phyloP scores from a whole-genome alignment of 92 coral and sea anemone species.

The Virgularia gustaviana region DNA sequence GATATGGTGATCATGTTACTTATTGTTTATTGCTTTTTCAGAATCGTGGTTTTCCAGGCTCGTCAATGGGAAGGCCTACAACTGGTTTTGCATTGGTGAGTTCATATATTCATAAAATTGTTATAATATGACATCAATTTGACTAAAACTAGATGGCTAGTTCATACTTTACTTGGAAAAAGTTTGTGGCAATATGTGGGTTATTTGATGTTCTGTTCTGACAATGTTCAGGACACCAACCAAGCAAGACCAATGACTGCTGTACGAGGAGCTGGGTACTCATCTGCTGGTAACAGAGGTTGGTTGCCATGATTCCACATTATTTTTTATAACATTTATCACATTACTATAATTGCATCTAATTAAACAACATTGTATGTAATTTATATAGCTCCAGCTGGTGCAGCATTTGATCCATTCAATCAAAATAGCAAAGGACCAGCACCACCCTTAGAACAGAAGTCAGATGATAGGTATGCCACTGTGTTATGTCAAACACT shows the following conservation, averaged over 20 bases:
- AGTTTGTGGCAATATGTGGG: neutral
- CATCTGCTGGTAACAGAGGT: constrained; percentile 78
- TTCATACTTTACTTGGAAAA: neutral
- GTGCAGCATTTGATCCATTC: constrained; percentile 91
- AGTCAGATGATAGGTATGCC: constrained; percentile 93
- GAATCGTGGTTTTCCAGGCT: constrained; percentile 85
- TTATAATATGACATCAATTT: neutral
- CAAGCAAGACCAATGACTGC: constrained; percentile 99
- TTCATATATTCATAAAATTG: neutral
- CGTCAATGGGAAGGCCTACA: constrained; percentile 95
- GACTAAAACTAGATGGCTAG: neutral
- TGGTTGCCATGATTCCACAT: constrained; percentile 1
- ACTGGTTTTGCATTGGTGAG: constrained; percentile 92
- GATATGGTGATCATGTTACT: neutral
- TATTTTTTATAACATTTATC: neutral
- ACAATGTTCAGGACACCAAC: constrained; percentile 64
- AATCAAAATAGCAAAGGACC: constrained; percentile 86
- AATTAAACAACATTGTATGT: neutral
- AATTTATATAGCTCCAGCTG: constrained; percentile 50
- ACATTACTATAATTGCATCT: neutral
- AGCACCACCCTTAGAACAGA: constrained; percentile 92
- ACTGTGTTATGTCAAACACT: neutral
- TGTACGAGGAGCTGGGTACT: constrained; percentile 89
- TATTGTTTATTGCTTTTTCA: constrained; percentile 24
- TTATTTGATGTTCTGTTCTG: neutral